phyloP scores from a whole-genome alignment of 2,113 vertebrate genomes.

The Cichladusa arquata region DNA sequence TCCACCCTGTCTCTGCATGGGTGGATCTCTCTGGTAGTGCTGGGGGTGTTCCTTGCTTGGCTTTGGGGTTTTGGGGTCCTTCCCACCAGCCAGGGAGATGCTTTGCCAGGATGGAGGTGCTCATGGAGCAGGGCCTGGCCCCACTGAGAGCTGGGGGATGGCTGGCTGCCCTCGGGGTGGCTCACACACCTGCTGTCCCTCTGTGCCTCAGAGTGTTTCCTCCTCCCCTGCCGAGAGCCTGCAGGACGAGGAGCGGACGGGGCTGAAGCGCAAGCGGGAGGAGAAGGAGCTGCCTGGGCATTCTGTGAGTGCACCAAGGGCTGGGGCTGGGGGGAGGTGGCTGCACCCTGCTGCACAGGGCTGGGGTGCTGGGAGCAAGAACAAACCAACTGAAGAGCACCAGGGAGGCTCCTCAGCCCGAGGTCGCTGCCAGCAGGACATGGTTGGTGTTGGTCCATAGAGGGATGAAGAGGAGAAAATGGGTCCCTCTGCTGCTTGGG shows the following conservation, averaged over 20 bases:
- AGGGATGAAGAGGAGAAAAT: background rate
- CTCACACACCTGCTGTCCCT: background rate
- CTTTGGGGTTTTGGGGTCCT: background rate
- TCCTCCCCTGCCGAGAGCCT: slow-evolving; percentile 62
- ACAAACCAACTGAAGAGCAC: background rate
- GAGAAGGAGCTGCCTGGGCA: background rate
- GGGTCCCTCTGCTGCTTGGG: background rate
- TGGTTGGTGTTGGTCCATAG: background rate
- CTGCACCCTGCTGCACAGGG: too few species aligned
- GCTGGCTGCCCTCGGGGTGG: background rate
- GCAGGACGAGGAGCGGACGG: slow-evolving; percentile 18
- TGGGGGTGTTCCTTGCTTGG: rapidly evolving
- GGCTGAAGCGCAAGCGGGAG: background rate
- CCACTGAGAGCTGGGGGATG: background rate
- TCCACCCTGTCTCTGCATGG: background rate
- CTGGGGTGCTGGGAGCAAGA: background rate
- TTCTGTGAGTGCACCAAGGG: background rate
- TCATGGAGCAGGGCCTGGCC: background rate
- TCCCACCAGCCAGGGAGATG: background rate
- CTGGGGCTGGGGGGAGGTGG: rapidly evolving
- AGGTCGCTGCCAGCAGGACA: rapidly evolving
- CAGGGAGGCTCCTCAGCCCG: rapidly evolving
- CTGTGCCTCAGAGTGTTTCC: slow-evolving; percentile 54
- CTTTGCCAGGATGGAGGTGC: too few species aligned
- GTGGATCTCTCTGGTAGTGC: background rate